A percentile compares a stretch with the other conserved stretches of the same genome.
These are phyloP conservation scores for Eumaeus atala DNA, from an alignment of 1,140 invertebrate genomes.

Conservation along the genomic window DNA sequence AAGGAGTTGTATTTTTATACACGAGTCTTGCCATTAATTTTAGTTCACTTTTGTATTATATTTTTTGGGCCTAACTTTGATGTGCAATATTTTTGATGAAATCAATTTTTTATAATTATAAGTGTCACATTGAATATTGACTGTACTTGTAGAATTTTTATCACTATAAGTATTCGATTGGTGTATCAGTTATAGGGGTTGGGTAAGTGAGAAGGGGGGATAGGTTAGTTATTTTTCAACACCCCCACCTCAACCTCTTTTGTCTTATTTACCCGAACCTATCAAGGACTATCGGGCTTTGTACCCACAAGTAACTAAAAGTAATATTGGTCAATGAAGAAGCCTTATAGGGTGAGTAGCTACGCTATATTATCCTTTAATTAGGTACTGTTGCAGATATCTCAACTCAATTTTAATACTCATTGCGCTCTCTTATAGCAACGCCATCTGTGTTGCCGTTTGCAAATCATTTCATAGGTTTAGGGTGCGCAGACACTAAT, in stretches of 20 bases:
- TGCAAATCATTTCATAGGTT: conserved; percentile 1
- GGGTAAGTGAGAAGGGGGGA: too few species aligned
- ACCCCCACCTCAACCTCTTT: too few species aligned
- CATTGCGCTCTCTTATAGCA: background rate
- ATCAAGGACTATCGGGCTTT: too few species aligned
- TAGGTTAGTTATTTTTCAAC: too few species aligned
- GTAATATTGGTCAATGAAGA: too few species aligned
- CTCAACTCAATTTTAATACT: conserved; percentile 1
- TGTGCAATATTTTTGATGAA: conserved; percentile 26
- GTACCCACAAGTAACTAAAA: too few species aligned
- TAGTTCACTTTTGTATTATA: conserved; percentile 16
- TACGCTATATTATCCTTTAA: too few species aligned
- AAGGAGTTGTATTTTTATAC: conserved; percentile 18
- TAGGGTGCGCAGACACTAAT: conserved; percentile 16
- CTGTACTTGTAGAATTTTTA: background rate
- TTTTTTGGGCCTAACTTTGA: conserved; percentile 17
- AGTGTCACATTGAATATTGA: background rate
- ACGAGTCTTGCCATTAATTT: conserved; percentile 30
- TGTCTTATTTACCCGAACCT: too few species aligned
- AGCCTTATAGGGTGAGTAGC: too few species aligned
- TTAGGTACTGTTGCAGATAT: too few species aligned
- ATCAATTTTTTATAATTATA: conserved; percentile 16
- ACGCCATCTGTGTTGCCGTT: conserved; percentile 1
- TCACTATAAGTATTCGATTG: too few species aligned
- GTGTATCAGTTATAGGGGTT: too few species aligned